phyloP scores from a whole-genome alignment of 1,140 invertebrate genomes.

The Drosophila quadrilineata region DNA sequence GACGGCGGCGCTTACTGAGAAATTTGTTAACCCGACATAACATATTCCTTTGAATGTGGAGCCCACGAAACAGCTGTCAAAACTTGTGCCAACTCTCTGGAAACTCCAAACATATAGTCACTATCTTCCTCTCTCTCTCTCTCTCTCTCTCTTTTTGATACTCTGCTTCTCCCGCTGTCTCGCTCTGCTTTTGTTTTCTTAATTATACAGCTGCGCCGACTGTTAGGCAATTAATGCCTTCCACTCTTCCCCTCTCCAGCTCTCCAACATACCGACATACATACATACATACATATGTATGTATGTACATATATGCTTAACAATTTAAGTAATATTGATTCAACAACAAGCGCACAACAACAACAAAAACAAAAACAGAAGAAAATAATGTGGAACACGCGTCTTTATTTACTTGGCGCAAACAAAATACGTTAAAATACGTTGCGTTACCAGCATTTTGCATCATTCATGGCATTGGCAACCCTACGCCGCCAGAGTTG shows the following conservation, averaged over 20 bases:
- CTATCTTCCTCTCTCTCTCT: slow-evolving; percentile 2
- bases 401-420: slow-evolving; percentile 58
- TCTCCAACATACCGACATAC: too few species aligned
- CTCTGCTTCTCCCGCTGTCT: too few species aligned
- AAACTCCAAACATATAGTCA: background rate
- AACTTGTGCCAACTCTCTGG: slow-evolving; percentile 24
- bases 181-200: too few species aligned
- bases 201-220: slow-evolving; percentile 36
- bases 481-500: slow-evolving; percentile 16
- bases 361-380: slow-evolving; percentile 3
- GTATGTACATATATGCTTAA: background rate
- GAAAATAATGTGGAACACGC: slow-evolving; percentile 37
- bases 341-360: slow-evolving; percentile 34
- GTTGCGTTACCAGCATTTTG: slow-evolving; percentile 31
- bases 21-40: slow-evolving; percentile 18
- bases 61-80: slow-evolving; percentile 28
- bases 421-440: slow-evolving; percentile 45
- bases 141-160: too few species aligned
- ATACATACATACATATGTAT: too few species aligned
- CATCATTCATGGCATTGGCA: slow-evolving; percentile 62
- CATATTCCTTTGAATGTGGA: background rate
- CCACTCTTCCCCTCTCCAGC: background rate
- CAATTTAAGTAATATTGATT: slow-evolving; percentile 41
- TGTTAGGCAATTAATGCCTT: slow-evolving; percentile 17
- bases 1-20: slow-evolving; percentile 10